Evolutionary conservation across 2,797 vertebrate genomes (phyloP).

Genomic region (Paramormyrops hopkinsi): DNA sequence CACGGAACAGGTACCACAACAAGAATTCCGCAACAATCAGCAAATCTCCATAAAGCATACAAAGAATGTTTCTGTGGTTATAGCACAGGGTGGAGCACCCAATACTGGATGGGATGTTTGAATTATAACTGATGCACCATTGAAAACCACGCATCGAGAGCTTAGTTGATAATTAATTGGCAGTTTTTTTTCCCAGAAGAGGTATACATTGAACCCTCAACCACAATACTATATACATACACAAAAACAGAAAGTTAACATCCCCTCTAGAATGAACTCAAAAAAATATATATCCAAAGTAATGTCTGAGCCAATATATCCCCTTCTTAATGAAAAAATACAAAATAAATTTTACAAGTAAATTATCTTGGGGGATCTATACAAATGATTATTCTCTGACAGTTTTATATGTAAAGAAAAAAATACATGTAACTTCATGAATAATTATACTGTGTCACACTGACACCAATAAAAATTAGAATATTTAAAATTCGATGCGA

Average conservation of each 20-base stretch:
- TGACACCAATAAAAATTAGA: constrained; percentile 19
- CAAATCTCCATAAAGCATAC: not conserved
- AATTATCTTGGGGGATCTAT: not conserved
- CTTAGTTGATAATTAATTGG: not conserved
- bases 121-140: not conserved
- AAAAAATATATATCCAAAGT: not conserved
- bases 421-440: constrained; percentile 7
- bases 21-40: not conserved
- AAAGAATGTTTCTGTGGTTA: not conserved
- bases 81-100: not conserved
- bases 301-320: not conserved
- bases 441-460: constrained; percentile 10
- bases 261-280: not conserved
- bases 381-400: not conserved
- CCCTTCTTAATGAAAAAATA: not conserved
- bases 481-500: not conserved
- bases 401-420: not conserved
- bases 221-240: not conserved
- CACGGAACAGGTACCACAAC: not conserved
- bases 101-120: not conserved
- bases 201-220: not conserved
- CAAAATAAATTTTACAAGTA: not conserved
- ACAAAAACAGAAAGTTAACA: not conserved
- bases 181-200: not conserved
- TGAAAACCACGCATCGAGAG: not conserved